Percentiles rank a stretch among this genome's conserved stretches.
Evolutionary conservation across 2,888 invertebrate genomes (phyloP).

Genomic region (Leucoptera coffeella): DNA sequence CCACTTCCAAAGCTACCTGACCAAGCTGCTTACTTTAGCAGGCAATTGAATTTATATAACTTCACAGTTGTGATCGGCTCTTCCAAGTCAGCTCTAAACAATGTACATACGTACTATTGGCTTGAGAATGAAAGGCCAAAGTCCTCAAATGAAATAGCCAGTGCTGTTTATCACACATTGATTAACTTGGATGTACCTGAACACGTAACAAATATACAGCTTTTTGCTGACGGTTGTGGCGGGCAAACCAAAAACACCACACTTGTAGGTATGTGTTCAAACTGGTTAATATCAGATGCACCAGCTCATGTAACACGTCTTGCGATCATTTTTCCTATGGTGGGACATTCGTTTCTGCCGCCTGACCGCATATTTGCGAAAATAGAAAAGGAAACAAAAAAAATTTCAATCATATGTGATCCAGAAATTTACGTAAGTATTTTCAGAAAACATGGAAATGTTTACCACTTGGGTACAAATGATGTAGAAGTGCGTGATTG

Average conservation of each 20-base stretch:
- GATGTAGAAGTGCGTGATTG: too few species aligned
- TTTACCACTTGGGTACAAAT: too few species aligned
- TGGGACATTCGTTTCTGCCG: slow-evolving; percentile 7
- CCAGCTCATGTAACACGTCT: not conserved
- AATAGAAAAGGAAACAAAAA: slow-evolving; percentile 6
- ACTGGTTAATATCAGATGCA: not conserved
- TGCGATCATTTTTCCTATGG: slow-evolving; percentile 6
- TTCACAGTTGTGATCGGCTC: too few species aligned
- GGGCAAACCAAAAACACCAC: slow-evolving; percentile 7
- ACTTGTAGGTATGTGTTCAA: slow-evolving; percentile 6
- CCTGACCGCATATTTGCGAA: slow-evolving; percentile 8
- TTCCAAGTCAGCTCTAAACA: slow-evolving; percentile 5
- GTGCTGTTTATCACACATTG: slow-evolving; percentile 4
- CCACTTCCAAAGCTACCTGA: too few species aligned
- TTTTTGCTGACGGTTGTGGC: slow-evolving; percentile 3
- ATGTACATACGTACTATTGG: slow-evolving; percentile 6
- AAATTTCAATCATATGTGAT: not conserved
- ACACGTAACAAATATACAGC: not conserved
- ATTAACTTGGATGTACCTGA: slow-evolving; percentile 1
- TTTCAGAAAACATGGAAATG: too few species aligned
- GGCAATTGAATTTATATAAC: too few species aligned
- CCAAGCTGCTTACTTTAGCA: too few species aligned
- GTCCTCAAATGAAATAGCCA: slow-evolving; percentile 3
- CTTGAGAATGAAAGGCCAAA: slow-evolving; percentile 5
- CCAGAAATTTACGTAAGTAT: slow-evolving; percentile 1